These are phyloP conservation scores for Horisme vitalbata DNA, from an alignment of 2,888 invertebrate genomes.

Conservation along the genomic window DNA sequence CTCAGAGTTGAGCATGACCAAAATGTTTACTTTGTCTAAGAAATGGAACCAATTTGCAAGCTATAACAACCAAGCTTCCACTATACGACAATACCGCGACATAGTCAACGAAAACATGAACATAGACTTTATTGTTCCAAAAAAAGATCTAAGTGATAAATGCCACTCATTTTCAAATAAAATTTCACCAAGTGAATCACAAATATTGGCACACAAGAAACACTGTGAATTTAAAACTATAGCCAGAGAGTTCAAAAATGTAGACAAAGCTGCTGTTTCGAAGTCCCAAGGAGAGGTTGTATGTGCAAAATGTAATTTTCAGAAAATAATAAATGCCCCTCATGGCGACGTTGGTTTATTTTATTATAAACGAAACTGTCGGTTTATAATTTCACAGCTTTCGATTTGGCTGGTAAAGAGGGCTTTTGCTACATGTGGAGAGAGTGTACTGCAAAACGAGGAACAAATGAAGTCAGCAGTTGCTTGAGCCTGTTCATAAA, in stretches of 20 bases:
- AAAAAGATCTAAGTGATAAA: no score
- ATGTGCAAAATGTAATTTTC: no score
- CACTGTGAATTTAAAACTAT: slow-evolving; percentile 2
- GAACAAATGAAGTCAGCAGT: slow-evolving; percentile 21
- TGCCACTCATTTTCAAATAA: slow-evolving; percentile 12
- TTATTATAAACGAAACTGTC: slow-evolving; percentile 27
- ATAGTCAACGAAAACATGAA: slow-evolving; percentile 17
- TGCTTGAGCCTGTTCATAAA: slow-evolving; percentile 17
- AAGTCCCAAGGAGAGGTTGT: slow-evolving; percentile 9
- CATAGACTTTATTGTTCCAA: slow-evolving; percentile 3
- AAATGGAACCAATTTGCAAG: slow-evolving; percentile 20
- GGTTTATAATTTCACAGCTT: slow-evolving; percentile 21
- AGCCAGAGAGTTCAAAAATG: slow-evolving; percentile 11
- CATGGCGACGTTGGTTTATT: slow-evolving; percentile 22
- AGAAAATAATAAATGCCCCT: slow-evolving; percentile 26
- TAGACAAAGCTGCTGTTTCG: not conserved
- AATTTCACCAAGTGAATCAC: not conserved
- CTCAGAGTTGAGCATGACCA: slow-evolving; percentile 13
- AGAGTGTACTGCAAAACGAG: slow-evolving; percentile 15
- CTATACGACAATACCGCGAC: slow-evolving; percentile 20
- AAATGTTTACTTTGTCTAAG: slow-evolving; percentile 25
- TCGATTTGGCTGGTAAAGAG: slow-evolving; percentile 15
- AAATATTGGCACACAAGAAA: not conserved
- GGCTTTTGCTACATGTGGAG: slow-evolving; percentile 25
- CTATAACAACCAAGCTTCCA: slow-evolving; percentile 18